These are phyloP conservation scores for Eurytoma californica DNA, from an alignment of 2,888 invertebrate genomes.

Conservation along the genomic window DNA sequence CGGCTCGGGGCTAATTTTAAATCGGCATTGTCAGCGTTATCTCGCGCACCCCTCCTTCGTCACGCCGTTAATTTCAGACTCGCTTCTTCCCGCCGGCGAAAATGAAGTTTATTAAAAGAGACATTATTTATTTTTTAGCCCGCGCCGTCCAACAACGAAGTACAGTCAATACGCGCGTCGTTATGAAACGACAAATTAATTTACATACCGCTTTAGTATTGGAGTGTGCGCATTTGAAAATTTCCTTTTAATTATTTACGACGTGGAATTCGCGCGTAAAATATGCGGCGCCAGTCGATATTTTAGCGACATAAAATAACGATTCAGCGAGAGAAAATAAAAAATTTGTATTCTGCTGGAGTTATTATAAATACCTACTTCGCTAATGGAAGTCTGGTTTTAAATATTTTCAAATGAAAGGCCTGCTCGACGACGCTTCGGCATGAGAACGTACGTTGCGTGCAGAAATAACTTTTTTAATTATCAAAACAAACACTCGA, in stretches of 20 bases:
- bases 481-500: slow-evolving; percentile 24
- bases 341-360: neutral
- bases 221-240: neutral
- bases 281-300: slow-evolving; percentile 8
- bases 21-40: slow-evolving; percentile 5
- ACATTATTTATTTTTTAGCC: too few relatives aligned
- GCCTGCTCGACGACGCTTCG: neutral
- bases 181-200: too few relatives aligned
- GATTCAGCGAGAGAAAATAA: slow-evolving; percentile 1
- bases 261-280: neutral
- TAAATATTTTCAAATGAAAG: slow-evolving; percentile 16
- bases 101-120: too few relatives aligned
- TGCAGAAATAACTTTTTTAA: slow-evolving; percentile 22
- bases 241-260: neutral
- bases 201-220: neutral
- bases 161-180: too few relatives aligned
- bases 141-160: too few relatives aligned
- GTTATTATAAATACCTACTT: slow-evolving; percentile 14
- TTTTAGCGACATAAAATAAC: neutral
- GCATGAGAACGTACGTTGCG: slow-evolving; percentile 1
- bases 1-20: neutral
- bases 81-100: too few relatives aligned
- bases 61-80: neutral
- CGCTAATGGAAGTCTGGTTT: slow-evolving; percentile 5
- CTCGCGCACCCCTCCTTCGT: neutral